A percentile compares a stretch with the other conserved stretches of the same genome.
Evolutionary conservation across 2,797 vertebrate species (phyloP).

Genomic region (Aythya fuligula): DNA sequence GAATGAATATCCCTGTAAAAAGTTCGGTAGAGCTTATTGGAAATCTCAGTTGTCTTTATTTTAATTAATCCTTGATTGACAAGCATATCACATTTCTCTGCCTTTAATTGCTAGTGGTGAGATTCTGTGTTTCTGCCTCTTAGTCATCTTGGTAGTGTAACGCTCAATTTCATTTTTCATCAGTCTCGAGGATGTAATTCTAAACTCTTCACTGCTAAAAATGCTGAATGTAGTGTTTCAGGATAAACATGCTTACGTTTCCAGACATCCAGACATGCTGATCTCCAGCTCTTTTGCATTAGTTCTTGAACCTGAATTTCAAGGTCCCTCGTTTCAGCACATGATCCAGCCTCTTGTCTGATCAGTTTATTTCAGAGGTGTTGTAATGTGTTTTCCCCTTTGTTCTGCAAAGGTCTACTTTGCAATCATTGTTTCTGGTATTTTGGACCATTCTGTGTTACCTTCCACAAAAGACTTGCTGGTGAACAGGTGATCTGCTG

Average conservation of each 20-base stretch:
- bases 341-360: conserved; percentile 67
- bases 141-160: conserved; percentile 66
- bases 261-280: conserved; percentile 18
- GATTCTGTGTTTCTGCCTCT: conserved; percentile 45
- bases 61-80: conserved; percentile 52
- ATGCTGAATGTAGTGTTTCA: background rate
- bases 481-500: conserved; percentile 50
- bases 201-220: conserved; percentile 45
- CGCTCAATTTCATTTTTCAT: conserved; percentile 54
- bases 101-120: conserved; percentile 59
- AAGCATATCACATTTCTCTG: conserved; percentile 55
- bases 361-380: conserved; percentile 55
- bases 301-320: conserved; percentile 60
- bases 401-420: conserved; percentile 73
- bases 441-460: conserved; percentile 56
- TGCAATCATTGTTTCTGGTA: conserved; percentile 57
- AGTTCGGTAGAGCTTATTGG: conserved; percentile 55
- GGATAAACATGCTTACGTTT: background rate
- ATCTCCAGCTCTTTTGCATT: conserved; percentile 53
- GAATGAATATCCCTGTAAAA: conserved; percentile 45
- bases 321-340: conserved; percentile 32
- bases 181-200: conserved; percentile 61
- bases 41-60: conserved; percentile 50
- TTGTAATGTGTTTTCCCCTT: conserved; percentile 55
- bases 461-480: conserved; percentile 51